These are phyloP conservation scores for Prosopocoilus inquinatus DNA, from an alignment of 2,888 invertebrate genomes.

Conservation along the genomic window DNA sequence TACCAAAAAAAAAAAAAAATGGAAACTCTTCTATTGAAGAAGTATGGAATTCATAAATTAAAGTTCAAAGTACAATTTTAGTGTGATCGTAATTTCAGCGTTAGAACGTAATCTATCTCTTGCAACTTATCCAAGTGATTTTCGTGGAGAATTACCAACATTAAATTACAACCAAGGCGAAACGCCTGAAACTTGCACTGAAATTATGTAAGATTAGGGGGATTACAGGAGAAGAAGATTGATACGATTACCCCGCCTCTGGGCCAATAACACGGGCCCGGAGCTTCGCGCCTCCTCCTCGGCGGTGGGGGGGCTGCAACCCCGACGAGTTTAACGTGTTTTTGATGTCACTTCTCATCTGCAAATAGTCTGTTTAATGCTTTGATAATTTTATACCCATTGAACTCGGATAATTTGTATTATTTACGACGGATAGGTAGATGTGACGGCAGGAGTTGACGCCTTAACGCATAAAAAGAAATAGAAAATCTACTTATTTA, in stretches of 20 bases:
- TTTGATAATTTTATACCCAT: conserved; percentile 23
- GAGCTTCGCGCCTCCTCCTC: conserved; percentile 12
- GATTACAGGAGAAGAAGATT: conserved; percentile 25
- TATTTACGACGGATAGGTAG: conserved; percentile 4
- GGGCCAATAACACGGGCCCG: conserved; percentile 27
- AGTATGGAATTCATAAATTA: too few species aligned
- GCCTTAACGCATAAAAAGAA: too few species aligned
- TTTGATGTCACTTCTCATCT: conserved; percentile 26
- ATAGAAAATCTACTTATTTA: too few species aligned
- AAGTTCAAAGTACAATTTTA: too few species aligned
- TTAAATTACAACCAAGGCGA: too few species aligned
- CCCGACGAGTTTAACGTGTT: conserved; percentile 17
- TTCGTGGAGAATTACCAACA: too few species aligned
- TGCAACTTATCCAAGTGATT: too few species aligned
- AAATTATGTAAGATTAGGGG: conserved; percentile 25
- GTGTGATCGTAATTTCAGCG: too few species aligned
- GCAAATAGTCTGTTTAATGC: conserved; percentile 19
- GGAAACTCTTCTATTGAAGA: too few species aligned
- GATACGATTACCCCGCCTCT: conserved; percentile 33
- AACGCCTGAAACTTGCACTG: conserved; percentile 2
- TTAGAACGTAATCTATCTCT: too few species aligned
- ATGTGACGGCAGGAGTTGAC: too few species aligned
- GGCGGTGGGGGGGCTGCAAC: conserved; percentile 13
- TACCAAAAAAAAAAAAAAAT: too few species aligned
- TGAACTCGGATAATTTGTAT: conserved; percentile 14